Evolutionary conservation across 2,888 invertebrate species (phyloP).

Genomic region (Halictus ligatus): DNA sequence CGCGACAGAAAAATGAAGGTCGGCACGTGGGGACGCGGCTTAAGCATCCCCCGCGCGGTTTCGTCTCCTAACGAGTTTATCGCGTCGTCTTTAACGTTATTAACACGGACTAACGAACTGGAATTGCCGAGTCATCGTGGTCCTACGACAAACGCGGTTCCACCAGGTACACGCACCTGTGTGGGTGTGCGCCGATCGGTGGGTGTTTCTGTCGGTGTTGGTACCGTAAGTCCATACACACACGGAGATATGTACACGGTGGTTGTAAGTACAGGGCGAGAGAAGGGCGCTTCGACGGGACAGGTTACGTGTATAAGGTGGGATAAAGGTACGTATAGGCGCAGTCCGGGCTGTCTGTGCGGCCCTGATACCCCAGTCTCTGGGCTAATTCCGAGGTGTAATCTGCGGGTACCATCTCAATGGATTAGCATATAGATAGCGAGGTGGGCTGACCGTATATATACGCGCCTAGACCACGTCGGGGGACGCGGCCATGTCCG

Average conservation of each 20-base stretch:
- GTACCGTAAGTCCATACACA: conserved; percentile 50
- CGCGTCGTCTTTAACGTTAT: conserved; percentile 80
- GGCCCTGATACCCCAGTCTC: conserved; percentile 79
- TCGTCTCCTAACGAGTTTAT: conserved; percentile 77
- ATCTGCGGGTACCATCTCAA: conserved; percentile 84
- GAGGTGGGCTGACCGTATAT: conserved; percentile 79
- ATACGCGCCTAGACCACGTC: conserved; percentile 74
- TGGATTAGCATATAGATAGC: conserved; percentile 85
- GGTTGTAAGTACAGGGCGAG: conserved; percentile 69
- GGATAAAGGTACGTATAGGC: conserved; percentile 78
- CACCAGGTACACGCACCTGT: conserved; percentile 62
- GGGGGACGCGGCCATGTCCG: conserved; percentile 75
- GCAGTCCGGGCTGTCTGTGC: conserved; percentile 73
- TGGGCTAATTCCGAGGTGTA: conserved; percentile 83
- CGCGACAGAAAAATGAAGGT: conserved; percentile 21
- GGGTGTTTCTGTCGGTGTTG: neutral
- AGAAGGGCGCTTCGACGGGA: conserved; percentile 64
- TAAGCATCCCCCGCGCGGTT: conserved; percentile 59
- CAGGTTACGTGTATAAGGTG: conserved; percentile 77
- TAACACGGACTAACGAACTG: conserved; percentile 79
- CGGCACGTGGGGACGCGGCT: conserved; percentile 52
- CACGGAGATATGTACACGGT: conserved; percentile 19
- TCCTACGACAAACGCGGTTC: conserved; percentile 62
- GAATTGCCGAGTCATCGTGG: conserved; percentile 78
- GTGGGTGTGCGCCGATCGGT: conserved; percentile 28